Base-by-base conservation (phyloP, 2,888 invertebrate species). In the Gastracanthus pulcherrimus region DNA sequence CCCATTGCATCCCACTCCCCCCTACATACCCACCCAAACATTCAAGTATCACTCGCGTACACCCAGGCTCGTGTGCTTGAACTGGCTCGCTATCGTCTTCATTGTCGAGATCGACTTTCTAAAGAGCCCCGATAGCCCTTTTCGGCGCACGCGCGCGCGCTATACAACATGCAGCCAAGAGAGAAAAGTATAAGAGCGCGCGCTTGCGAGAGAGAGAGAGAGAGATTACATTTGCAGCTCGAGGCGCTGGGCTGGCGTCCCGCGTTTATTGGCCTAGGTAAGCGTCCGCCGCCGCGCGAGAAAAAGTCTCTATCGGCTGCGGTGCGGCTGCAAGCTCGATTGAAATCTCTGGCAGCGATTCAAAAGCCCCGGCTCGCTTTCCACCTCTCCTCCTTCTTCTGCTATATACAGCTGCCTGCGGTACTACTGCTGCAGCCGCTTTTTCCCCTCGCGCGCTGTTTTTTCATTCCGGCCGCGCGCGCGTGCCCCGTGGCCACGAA, bases 261-360 rank as follows among this genome's bases (percentile, higher is more conserved):
- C 62, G 58, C 80, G 72, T 79, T 83, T 83, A 83, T 87, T 84
- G 85, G 86, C 82, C 84, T 87, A n/a, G n/a, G n/a, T n/a, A 86
- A 88, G 85, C 84, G 85, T 51, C 83, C 77, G n/a, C n/a, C n/a
- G n/a, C n/a, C n/a, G n/a, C n/a, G 81, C 76, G 78, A 67, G 81
- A 85, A 84, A 84, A 86, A 87, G 83, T 78, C 82, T 85, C 80
- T 82, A 83, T 84, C 76, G 83, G 82, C 84, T 82, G 85, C 77
- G 69, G 84, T 82, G 84, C 76, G 83, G 82, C 84, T 82, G 85
- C 77, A 70, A 84, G 84, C 84, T 85, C 88, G 87, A 89, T 89
- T 89, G 89, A 89, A 90, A 89, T 87, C 86, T 86, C 85, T 90
- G 89, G 89, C 89, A 88, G 75, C 81, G 86, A 84, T 87, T 89